Percentiles rank a stretch among this genome's conserved stretches.
Evolutionary conservation across 2,888 invertebrate genomes (phyloP).

Genomic region (Ptychoptera contaminata): DNA sequence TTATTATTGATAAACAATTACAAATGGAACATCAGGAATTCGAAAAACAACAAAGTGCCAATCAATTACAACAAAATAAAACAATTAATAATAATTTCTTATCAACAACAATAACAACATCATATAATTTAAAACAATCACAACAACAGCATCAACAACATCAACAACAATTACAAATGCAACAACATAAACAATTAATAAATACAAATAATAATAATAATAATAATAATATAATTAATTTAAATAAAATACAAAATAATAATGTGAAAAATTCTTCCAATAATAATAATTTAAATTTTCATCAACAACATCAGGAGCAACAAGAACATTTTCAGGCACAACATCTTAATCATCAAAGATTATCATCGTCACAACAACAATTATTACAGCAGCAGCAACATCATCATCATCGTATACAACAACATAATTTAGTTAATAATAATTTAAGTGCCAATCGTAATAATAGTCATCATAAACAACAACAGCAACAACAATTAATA

Average conservation of each 20-base stretch:
- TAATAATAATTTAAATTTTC: not conserved
- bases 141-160: constrained; percentile 1
- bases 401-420: constrained; percentile 1
- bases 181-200: constrained; percentile 11
- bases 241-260: constrained; percentile 10
- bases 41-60: not conserved
- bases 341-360: constrained; percentile 7
- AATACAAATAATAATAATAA: constrained; percentile 10
- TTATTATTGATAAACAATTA: too few relatives aligned
- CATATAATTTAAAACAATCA: not conserved
- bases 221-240: constrained; percentile 14
- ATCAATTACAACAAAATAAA: not conserved
- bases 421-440: constrained; percentile 4
- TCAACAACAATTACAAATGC: not conserved
- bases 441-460: not conserved
- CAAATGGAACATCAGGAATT: too few relatives aligned
- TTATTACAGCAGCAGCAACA: constrained; percentile 5
- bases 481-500: not conserved
- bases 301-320: constrained; percentile 5
- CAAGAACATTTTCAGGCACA: constrained; percentile 7
- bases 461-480: not conserved
- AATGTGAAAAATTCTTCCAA: constrained; percentile 1
- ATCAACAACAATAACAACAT: not conserved
- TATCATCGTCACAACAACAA: constrained; percentile 7
- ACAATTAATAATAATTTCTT: not conserved